phyloP scores from a whole-genome alignment of 2,888 invertebrate genomes.

The Tigriopus californicus region DNA sequence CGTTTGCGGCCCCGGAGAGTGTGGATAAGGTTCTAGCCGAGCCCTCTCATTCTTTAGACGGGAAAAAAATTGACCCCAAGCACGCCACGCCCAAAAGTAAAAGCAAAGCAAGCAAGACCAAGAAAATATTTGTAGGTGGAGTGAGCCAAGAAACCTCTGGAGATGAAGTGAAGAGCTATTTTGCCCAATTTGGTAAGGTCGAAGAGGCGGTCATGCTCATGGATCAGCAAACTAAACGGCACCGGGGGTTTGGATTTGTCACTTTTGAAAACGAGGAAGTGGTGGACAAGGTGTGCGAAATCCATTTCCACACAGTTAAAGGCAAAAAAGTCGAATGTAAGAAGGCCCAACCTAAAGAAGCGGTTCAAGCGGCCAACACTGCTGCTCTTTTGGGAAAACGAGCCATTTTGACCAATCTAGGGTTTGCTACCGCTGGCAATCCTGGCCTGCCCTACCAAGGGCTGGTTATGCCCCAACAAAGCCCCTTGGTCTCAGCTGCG shows the following conservation, averaged over 20 bases:
- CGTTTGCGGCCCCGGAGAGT: constrained; percentile 71
- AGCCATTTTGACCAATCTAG: constrained; percentile 48
- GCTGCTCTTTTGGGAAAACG: constrained; percentile 38
- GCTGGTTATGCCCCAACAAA: constrained; percentile 16
- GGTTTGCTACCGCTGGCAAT: constrained; percentile 36
- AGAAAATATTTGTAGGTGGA: constrained; percentile 80
- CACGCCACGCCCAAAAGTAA: constrained; percentile 80
- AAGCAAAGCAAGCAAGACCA: constrained; percentile 59
- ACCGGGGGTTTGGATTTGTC: constrained; percentile 75
- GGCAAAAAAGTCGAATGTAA: constrained; percentile 80
- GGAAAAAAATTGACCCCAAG: constrained; percentile 83
- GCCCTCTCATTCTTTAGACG: constrained; percentile 73
- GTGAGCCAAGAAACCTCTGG: constrained; percentile 79
- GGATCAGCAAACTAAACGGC: constrained; percentile 81
- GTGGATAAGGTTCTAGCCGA: constrained; percentile 79
- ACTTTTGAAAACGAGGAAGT: constrained; percentile 80
- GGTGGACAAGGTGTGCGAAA: constrained; percentile 78
- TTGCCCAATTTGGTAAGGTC: constrained; percentile 63
- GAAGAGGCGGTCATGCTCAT: constrained; percentile 83
- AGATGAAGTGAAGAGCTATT: constrained; percentile 74
- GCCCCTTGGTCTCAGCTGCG: background rate
- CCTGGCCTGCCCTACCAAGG: background rate
- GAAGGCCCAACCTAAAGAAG: constrained; percentile 77
- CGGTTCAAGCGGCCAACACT: constrained; percentile 43
- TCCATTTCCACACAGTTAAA: constrained; percentile 78